phyloP scores from a whole-genome alignment of 1,140 invertebrate genomes.

The Drosophila trapezifrons region DNA sequence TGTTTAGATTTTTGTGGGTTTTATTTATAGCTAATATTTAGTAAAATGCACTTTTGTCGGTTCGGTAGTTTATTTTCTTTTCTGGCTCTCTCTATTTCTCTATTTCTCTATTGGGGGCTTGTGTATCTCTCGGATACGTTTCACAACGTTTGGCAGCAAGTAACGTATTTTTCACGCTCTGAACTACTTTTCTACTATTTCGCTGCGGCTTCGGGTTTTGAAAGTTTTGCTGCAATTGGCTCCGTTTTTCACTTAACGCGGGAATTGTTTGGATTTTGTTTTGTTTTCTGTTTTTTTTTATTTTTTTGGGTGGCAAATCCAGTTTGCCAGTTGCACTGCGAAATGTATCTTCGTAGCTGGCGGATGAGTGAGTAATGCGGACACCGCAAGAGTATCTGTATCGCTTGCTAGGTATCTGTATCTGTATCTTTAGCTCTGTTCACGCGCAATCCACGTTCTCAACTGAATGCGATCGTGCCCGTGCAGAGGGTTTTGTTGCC shows the following conservation, averaged over 20 bases:
- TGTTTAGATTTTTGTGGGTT: constrained; percentile 51
- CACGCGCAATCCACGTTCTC: constrained; percentile 72
- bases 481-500: constrained; percentile 73
- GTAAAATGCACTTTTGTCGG: constrained; percentile 67
- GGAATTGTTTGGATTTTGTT: constrained; percentile 27
- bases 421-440: constrained; percentile 46
- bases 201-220: constrained; percentile 56
- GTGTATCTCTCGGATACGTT: constrained; percentile 61
- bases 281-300: constrained; percentile 10
- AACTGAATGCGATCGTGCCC: constrained; percentile 70
- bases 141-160: constrained; percentile 51
- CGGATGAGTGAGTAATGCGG: constrained; percentile 44
- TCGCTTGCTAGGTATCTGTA: constrained; percentile 14
- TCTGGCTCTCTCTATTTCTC: constrained; percentile 36
- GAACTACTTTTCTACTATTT: constrained; percentile 75
- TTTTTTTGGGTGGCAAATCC: constrained; percentile 49
- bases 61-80: constrained; percentile 43
- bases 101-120: constrained; percentile 2
- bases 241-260: constrained; percentile 54
- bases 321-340: constrained; percentile 55
- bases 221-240: constrained; percentile 69
- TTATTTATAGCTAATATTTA: constrained; percentile 23
- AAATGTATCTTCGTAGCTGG: constrained; percentile 56
- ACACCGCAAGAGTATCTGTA: constrained; percentile 36
- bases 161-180: constrained; percentile 67